Evolutionary conservation across 1,140 invertebrate genomes (phyloP).

Genomic region (Chelonus insularis): DNA sequence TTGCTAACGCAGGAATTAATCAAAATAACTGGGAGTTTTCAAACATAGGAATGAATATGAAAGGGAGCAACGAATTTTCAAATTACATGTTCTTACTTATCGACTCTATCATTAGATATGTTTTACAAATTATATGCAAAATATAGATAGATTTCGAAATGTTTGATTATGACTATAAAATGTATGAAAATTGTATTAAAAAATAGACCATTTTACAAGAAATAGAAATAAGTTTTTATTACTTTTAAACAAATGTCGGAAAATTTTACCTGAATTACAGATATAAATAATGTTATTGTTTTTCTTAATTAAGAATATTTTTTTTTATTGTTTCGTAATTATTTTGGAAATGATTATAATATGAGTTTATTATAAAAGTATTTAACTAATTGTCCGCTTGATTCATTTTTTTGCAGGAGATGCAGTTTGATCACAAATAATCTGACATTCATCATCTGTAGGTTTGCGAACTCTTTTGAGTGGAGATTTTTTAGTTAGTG

Average conservation of each 20-base stretch:
- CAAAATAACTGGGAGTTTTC: constrained; percentile 36
- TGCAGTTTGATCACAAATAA: constrained; percentile 29
- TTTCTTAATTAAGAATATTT: no score
- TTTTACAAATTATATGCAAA: constrained; percentile 45
- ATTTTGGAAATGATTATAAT: no score
- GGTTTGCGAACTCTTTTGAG: constrained; percentile 15
- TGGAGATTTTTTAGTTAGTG: constrained; percentile 9
- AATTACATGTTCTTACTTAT: constrained; percentile 51
- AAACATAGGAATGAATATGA: constrained; percentile 37
- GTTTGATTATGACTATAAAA: constrained; percentile 47
- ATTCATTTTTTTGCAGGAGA: not conserved
- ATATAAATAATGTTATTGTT: no score
- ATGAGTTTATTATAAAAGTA: no score
- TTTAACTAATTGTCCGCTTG: constrained; percentile 3
- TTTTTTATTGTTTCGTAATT: no score
- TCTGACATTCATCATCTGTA: constrained; percentile 26
- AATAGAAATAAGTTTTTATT: no score
- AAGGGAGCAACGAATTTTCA: constrained; percentile 44
- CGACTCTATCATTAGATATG: constrained; percentile 38
- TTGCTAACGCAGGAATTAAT: constrained; percentile 41
- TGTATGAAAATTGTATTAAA: constrained; percentile 35
- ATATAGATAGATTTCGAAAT: constrained; percentile 56
- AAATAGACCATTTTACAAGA: no score
- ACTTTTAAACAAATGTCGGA: no score
- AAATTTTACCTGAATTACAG: no score